These are phyloP conservation scores for Trogon surrucura DNA, from an alignment of 2,113 vertebrate genomes.

Conservation along the genomic window DNA sequence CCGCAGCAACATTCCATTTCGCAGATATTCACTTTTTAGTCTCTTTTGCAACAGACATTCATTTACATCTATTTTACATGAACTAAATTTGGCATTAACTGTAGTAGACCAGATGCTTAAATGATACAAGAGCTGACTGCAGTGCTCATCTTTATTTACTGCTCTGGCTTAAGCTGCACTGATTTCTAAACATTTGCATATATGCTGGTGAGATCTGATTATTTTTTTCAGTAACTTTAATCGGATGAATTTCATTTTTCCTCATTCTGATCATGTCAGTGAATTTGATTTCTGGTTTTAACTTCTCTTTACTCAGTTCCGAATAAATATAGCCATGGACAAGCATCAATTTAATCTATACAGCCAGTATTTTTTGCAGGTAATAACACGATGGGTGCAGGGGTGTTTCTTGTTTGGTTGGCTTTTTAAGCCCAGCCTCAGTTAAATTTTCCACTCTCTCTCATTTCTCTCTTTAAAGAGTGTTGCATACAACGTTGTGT, in stretches of 20 bases:
- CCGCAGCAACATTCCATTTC: not conserved
- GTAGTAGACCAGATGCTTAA: constrained; percentile 55
- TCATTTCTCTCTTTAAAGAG: not conserved
- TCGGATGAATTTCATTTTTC: not conserved
- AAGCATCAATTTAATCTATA: not conserved
- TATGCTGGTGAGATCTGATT: not conserved
- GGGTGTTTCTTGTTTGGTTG: not conserved
- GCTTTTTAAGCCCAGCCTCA: not conserved
- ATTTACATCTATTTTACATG: constrained; percentile 65
- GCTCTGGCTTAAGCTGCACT: constrained; percentile 31
- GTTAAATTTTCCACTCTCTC: not conserved
- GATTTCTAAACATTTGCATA: constrained; percentile 46
- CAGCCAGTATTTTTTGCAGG: not conserved
- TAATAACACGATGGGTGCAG: not conserved
- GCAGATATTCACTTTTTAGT: constrained; percentile 26
- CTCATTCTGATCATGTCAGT: not conserved
- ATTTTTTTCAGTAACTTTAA: not conserved
- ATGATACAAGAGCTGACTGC: constrained; percentile 10
- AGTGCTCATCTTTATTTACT: constrained; percentile 35
- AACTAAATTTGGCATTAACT: constrained; percentile 56
- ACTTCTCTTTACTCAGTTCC: not conserved
- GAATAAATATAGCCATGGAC: not conserved
- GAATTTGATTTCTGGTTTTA: not conserved
- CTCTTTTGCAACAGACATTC: constrained; percentile 43
- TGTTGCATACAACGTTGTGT: not conserved